phyloP scores from a whole-genome alignment of 2,888 invertebrate genomes.

The Pyrocoelia pectoralis region DNA sequence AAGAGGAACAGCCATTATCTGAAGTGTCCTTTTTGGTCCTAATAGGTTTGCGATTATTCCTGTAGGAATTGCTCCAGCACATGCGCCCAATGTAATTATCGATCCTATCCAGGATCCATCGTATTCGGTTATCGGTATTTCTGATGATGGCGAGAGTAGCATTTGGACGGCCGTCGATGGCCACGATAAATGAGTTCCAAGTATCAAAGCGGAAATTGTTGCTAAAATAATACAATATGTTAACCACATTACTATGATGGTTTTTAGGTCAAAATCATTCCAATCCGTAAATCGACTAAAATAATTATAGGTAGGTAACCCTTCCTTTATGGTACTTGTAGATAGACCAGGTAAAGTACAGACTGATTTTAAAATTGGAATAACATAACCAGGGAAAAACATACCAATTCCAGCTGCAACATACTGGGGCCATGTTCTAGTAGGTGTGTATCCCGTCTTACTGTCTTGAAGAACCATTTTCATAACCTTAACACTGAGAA shows the following conservation, averaged over 20 bases:
- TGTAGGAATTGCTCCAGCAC: constrained; percentile 65
- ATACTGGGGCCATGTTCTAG: constrained; percentile 49
- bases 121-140: constrained; percentile 42
- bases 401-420: constrained; percentile 50
- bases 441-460: neutral
- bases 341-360: no score
- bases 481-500: no score
- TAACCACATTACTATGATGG: neutral
- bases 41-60: constrained; percentile 64
- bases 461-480: no score
- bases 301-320: no score
- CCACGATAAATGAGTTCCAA: constrained; percentile 68
- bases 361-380: no score
- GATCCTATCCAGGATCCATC: constrained; percentile 67
- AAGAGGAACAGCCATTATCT: constrained; percentile 64
- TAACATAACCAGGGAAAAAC: no score
- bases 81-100: constrained; percentile 64
- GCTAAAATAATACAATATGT: neutral
- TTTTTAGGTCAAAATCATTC: no score
- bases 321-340: no score
- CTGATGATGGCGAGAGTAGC: constrained; percentile 48
- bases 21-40: constrained; percentile 65
- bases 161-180: constrained; percentile 65
- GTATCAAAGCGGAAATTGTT: constrained; percentile 62
- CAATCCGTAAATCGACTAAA: no score